phyloP scores from a whole-genome alignment of 2,113 vertebrate genomes.

The Eretmochelys imbricata region DNA sequence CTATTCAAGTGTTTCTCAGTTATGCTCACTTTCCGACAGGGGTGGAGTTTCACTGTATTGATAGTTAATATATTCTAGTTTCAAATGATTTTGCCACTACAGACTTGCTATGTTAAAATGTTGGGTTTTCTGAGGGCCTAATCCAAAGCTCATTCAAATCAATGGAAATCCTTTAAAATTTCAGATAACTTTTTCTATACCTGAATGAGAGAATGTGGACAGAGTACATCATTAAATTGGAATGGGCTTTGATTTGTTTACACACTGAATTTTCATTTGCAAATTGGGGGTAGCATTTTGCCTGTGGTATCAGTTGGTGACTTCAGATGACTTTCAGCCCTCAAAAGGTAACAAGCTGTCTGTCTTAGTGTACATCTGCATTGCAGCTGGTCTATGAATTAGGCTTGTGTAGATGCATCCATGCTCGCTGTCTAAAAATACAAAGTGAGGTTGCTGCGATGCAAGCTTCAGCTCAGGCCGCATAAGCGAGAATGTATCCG shows the following conservation, averaged over 20 bases:
- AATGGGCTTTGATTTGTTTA: background rate
- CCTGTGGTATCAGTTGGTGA: background rate
- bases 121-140: background rate
- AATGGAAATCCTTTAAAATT: background rate
- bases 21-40: background rate
- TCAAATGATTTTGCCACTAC: rapidly evolving
- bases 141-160: background rate
- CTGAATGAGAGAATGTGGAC: background rate
- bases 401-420: background rate
- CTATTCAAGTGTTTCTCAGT: background rate
- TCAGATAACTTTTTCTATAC: background rate
- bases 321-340: background rate
- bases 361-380: rapidly evolving
- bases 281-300: background rate
- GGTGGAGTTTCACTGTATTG: rapidly evolving
- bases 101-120: background rate
- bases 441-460: background rate
- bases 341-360: background rate
- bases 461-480: background rate
- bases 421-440: background rate
- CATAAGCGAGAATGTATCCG: background rate
- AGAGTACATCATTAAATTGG: background rate
- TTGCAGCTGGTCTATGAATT: background rate
- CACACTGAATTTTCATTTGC: background rate
- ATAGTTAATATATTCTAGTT: background rate